These are phyloP conservation scores for Akabosia matsudoensis DNA, from an alignment of 1,140 invertebrate species.

Conservation along the genomic window DNA sequence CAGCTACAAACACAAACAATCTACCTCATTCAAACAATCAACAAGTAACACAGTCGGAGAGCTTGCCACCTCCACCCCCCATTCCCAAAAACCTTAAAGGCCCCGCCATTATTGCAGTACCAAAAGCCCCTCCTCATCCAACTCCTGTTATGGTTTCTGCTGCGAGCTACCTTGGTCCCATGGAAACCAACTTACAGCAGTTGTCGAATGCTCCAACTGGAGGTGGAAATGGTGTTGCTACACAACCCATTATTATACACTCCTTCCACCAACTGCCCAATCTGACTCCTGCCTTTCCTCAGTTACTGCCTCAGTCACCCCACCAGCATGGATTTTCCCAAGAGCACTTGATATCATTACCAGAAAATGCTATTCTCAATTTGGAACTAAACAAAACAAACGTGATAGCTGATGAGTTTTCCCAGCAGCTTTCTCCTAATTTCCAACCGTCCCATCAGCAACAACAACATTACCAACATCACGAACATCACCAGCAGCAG, in stretches of 20 bases:
- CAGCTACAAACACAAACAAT: not conserved
- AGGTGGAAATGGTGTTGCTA: not conserved
- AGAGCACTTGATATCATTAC: not conserved
- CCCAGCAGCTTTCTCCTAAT: not conserved
- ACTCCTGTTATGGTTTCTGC: not conserved
- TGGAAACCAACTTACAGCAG: not conserved
- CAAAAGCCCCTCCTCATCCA: not conserved
- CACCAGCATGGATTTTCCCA: not conserved
- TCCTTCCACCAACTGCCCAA: conserved; percentile 5
- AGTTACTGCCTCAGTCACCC: not conserved
- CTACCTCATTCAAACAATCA: not conserved
- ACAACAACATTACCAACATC: not conserved
- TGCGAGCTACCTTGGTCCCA: not conserved
- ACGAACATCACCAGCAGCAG: not conserved
- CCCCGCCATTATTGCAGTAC: conserved; percentile 1
- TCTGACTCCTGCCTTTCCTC: not conserved
- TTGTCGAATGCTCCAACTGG: not conserved
- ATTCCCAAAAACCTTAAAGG: conserved; percentile 18
- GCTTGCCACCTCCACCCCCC: not conserved
- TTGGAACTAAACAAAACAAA: conserved; percentile 7
- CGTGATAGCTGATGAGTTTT: not conserved
- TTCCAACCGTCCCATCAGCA: not conserved
- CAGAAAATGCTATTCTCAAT: conserved; percentile 13
- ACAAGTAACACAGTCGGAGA: not conserved
- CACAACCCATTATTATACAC: not conserved